These are phyloP conservation scores for Lepus europaeus DNA, from an alignment of 2,113 vertebrate genomes.

Conservation along the genomic window DNA sequence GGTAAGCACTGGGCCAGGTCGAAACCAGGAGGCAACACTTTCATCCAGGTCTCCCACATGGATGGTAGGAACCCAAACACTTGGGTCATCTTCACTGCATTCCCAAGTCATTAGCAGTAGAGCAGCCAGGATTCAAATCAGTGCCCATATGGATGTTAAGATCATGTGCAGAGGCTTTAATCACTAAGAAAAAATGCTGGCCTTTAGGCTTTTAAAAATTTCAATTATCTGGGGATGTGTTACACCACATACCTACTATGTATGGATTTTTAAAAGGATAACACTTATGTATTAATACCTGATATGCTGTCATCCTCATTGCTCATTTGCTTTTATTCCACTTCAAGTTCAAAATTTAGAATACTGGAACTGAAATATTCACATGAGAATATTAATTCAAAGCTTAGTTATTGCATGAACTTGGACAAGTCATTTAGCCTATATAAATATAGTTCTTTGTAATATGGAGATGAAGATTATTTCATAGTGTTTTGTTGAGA, in stretches of 20 bases:
- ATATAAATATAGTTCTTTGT: neutral
- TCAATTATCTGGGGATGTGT: neutral
- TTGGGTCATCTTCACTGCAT: no score
- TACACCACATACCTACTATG: neutral
- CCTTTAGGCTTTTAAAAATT: neutral
- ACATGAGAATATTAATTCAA: neutral
- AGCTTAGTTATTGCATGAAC: neutral
- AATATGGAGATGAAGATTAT: neutral
- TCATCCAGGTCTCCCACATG: no score
- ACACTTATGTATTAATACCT: neutral
- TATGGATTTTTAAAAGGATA: neutral
- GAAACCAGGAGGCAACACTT: no score
- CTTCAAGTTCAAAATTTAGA: neutral
- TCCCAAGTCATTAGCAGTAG: no score
- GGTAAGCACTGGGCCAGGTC: no score
- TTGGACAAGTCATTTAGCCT: neutral
- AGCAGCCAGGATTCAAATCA: no score
- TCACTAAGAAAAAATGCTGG: no score
- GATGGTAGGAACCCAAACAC: no score
- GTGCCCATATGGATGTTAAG: no score
- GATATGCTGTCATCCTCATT: neutral
- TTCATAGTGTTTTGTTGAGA: neutral
- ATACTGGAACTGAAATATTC: neutral
- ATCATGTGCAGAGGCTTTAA: no score
- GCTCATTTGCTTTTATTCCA: neutral